These are phyloP conservation scores for Pelvicachromis taeniatus DNA, from an alignment of 2,113 vertebrate species.

Conservation along the genomic window DNA sequence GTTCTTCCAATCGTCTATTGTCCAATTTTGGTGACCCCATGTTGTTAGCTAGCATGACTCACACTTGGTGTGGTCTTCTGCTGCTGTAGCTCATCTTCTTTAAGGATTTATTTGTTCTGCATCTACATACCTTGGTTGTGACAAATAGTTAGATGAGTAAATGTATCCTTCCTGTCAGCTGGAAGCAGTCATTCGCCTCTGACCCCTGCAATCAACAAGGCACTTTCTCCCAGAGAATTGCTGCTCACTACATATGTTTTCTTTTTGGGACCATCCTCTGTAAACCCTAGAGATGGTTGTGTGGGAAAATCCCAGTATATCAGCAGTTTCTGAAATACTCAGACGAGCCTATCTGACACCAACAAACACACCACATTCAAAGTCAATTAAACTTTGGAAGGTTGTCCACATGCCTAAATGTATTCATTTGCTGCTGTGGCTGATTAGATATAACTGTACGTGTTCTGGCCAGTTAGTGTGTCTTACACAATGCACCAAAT, in stretches of 20 bases:
- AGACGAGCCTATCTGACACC: neutral
- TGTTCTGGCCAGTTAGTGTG: neutral
- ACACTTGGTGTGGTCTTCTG: neutral
- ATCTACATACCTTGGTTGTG: neutral
- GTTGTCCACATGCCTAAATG: neutral
- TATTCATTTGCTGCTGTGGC: neutral
- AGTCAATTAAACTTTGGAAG: neutral
- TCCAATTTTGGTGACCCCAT: neutral
- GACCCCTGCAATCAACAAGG: neutral
- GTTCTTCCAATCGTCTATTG: neutral
- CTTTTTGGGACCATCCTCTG: neutral
- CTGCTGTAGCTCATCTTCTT: neutral
- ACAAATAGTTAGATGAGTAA: neutral
- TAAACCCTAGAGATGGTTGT: neutral
- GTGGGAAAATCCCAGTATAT: neutral
- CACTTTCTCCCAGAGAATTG: neutral
- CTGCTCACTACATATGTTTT: neutral
- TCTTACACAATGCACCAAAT: neutral
- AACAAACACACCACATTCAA: neutral
- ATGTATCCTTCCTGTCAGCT: neutral
- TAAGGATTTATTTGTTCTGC: neutral
- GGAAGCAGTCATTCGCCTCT: neutral
- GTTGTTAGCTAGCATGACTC: neutral
- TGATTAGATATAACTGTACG: no score
- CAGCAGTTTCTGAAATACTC: neutral